Evolutionary conservation across 2,888 invertebrate genomes (phyloP), one percentile per base, ranked within the genome.

Genomic region (Limnephilus marmoratus): DNA sequence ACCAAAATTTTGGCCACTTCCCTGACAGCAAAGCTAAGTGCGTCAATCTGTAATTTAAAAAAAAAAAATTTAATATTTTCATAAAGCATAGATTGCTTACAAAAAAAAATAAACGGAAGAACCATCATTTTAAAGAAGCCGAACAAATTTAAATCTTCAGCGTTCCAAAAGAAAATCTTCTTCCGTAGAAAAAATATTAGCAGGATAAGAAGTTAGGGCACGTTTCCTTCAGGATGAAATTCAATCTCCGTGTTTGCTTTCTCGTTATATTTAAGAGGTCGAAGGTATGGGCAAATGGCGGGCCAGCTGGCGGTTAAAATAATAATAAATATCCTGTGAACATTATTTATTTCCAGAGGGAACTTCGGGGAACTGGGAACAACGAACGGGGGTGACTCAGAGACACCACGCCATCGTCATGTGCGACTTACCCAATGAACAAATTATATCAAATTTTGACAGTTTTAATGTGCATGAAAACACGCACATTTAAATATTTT

Each of bases 221-320:
- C 82, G 82, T 82, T 82, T 82, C 34, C 82, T 31, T 82, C 29
- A 31, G 34, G 82, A 24, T 82, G 82, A 82, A 82, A 82, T 82
- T 82, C 82, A 82, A 82, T 82, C 82, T 82, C 34, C 82, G 82
- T 82, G 82, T 82, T 82, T 82, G 82, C 82, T 82, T 82, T 82
- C 82, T 82, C 82, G 82, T 82, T 82, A 82, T 82, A 82, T 82
- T 82, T 82, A 82, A 82, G 82, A 82, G 82, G 82, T 82, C 82
- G 82, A 82, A 82, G 82, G 29, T 31, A 31, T 31, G 34, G 82
- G 31, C 31, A 31, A 31, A 31, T 31, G 31, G 31, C 31, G 31
- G 31, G 82, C 31, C 29, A 82, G 82, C 29, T 82, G 82, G 82
- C 82, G 82, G 82, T 82, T 82, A 82, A 82, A 82, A 82, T 82